Conservation (phyloP, 2,888 invertebrate genomes). For the Chromoteleia sp. region DNA sequence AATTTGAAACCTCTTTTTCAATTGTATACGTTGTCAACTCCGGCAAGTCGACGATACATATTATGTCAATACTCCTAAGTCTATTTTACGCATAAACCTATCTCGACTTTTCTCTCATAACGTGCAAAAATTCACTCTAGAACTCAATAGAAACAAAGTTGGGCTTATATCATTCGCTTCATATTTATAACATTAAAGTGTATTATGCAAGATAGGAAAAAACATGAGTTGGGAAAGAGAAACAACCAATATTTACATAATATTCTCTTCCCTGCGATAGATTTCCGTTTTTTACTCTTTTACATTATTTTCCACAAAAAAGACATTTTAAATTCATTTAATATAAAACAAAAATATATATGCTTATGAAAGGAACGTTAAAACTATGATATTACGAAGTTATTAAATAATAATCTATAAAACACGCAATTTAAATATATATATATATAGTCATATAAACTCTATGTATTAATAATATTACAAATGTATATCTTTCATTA, state of each 20-base stretch:
- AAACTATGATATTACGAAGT: slow-evolving; percentile 67
- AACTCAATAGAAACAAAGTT: slow-evolving; percentile 68
- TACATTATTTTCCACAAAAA: slow-evolving; percentile 38
- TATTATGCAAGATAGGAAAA: slow-evolving; percentile 64
- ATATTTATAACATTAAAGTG: slow-evolving; percentile 64
- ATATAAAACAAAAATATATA: slow-evolving; percentile 60
- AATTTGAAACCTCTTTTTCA: slow-evolving; percentile 68
- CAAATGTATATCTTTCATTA: slow-evolving; percentile 71
- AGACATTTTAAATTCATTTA: slow-evolving; percentile 56
- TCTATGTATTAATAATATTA: slow-evolving; percentile 75
- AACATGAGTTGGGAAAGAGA: slow-evolving; percentile 73
- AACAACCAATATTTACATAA: slow-evolving; percentile 80
- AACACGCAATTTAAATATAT: slow-evolving; percentile 72
- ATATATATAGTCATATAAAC: slow-evolving; percentile 71
- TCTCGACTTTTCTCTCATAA: slow-evolving; percentile 63
- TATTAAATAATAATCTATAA: slow-evolving; percentile 76
- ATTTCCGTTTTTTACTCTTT: slow-evolving; percentile 49
- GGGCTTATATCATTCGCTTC: slow-evolving; percentile 57
- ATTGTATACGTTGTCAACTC: slow-evolving; percentile 39
- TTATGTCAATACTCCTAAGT: slow-evolving; percentile 18
- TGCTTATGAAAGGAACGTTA: slow-evolving; percentile 72
- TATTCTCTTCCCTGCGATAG: slow-evolving; percentile 72
- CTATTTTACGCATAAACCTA: slow-evolving; percentile 58
- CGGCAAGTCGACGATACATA: slow-evolving; percentile 56
- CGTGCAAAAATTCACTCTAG: slow-evolving; percentile 65